A percentile compares a stretch with the other conserved stretches of the same genome.
These are phyloP conservation scores for Pavo muticus DNA, from an alignment of 2,113 vertebrate species.

Conservation along the genomic window DNA sequence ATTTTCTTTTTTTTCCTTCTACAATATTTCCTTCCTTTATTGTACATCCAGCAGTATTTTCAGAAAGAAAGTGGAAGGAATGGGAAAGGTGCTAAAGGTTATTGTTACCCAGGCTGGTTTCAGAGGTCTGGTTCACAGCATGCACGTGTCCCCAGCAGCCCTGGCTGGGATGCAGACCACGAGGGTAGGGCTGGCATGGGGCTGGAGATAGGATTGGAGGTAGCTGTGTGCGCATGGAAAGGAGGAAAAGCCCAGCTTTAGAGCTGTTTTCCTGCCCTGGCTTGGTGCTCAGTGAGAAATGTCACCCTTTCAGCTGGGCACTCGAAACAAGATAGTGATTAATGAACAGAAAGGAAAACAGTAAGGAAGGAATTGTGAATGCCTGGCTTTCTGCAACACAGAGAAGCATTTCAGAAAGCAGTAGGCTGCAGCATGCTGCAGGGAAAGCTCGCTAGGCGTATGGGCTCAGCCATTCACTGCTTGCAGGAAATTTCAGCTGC, in stretches of 20 bases:
- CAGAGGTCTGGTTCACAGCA: background rate
- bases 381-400: background rate
- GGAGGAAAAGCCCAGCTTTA: background rate
- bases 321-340: background rate
- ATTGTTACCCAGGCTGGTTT: background rate
- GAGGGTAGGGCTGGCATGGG: background rate
- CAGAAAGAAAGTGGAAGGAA: background rate
- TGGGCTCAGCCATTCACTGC: background rate
- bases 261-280: background rate
- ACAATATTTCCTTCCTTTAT: background rate
- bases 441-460: background rate
- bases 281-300: background rate
- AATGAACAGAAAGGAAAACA: background rate
- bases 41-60: background rate
- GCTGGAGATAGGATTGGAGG: background rate
- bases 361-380: background rate
- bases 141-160: rapidly evolving
- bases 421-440: background rate
- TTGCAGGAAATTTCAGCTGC: background rate
- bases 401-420: background rate
- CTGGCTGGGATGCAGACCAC: rapidly evolving
- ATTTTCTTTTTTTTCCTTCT: background rate
- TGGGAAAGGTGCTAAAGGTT: background rate
- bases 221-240: background rate
- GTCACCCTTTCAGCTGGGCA: background rate